phyloP scores from a whole-genome alignment of 2,113 vertebrate species.

The Labeo catla region DNA sequence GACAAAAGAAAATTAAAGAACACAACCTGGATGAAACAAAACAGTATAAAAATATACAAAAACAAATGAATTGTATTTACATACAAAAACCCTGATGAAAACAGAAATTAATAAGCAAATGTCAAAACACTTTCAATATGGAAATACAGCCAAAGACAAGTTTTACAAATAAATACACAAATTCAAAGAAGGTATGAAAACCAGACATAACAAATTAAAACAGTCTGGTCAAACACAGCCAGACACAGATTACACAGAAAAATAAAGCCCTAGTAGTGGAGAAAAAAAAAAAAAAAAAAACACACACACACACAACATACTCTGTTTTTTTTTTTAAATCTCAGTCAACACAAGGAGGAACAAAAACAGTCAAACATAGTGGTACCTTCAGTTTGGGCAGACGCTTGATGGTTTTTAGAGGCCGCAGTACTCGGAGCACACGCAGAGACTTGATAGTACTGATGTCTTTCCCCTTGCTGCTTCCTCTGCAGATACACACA shows the following conservation, averaged over 20 bases:
- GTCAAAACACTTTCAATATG: neutral
- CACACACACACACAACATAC: too few species aligned
- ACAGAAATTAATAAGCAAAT: neutral
- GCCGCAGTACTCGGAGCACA: constrained; percentile 90
- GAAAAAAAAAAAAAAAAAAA: too few species aligned
- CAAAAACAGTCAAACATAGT: neutral
- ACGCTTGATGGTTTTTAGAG: constrained; percentile 96
- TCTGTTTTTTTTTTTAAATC: too few species aligned
- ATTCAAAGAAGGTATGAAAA: neutral
- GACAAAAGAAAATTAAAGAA: neutral
- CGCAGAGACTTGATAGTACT: constrained; percentile 97
- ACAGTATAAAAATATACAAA: neutral
- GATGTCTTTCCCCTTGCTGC: constrained; percentile 93
- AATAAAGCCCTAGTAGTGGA: too few species aligned
- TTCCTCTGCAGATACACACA: constrained; percentile 76
- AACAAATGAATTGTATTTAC: too few species aligned
- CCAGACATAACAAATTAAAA: too few species aligned
- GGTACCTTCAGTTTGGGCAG: constrained; percentile 93
- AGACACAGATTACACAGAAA: too few species aligned
- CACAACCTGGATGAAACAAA: neutral
- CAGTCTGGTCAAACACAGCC: neutral
- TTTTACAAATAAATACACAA: neutral
- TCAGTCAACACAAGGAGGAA: neutral
- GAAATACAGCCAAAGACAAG: neutral
- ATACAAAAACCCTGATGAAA: too few species aligned